Base-by-base conservation (phyloP, 2,888 invertebrate species). In the Dendrolimus houi region DNA sequence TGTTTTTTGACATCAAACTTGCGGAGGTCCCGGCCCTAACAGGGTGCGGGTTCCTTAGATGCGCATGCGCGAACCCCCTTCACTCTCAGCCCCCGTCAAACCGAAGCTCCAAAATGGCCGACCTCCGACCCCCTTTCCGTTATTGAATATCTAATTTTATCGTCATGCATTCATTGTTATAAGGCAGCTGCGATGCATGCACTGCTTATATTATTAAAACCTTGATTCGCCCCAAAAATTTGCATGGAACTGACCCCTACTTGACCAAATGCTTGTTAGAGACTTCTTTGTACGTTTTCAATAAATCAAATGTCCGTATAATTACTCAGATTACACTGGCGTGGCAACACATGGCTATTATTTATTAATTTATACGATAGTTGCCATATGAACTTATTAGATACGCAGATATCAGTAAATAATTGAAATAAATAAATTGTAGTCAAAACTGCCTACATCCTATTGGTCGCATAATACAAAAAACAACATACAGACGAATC, bases 71-170 rank as follows among this genome's bases (percentile, higher is more conserved):
- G 75, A 57, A 73, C 82, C 88, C 87, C 88, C 86, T 83, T 76
- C 79, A 70, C 73, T 77, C 77, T 71, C 75, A 77, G 75, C 81
- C 83, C 83, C 77, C 81, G 72, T 72, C 72, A 70, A 71, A 74
- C 75, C 77, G 77, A 76, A 81, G 77, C 79, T 77, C 80, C 81
- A 89, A 89, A 82, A 90, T 90, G 90, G 90, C 89, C 87, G 87
- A 83, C 74, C 79, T 80, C 77, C 83, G 75, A 81, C 83, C 88
- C 84, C 87, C 85, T 86, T 82, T 78, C 79, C 75, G 81, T 84
- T 90, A 90, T 89, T 88, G 89, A 89, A 87, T 89, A 88, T 87
- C 87, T 88, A 89, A 89, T 89, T 88, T 87, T 88, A 85, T 83
- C 81, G 77, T 64, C 74, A 74, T 86, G 82, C 85, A 87, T 83